Base-by-base conservation (phyloP, 2,888 invertebrate genomes). In the Chironomus tentans region DNA sequence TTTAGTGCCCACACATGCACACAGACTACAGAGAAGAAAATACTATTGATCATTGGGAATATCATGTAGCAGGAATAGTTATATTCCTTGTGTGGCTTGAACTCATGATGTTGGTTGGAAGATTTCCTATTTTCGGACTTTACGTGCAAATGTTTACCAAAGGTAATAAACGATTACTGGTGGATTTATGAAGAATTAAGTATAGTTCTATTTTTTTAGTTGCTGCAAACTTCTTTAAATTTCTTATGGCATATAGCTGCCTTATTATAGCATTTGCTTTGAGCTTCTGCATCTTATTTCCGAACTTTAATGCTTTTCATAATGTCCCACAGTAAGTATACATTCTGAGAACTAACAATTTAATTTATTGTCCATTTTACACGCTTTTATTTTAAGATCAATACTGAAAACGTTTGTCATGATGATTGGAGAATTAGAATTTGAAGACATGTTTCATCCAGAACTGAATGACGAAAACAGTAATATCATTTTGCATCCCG, bases 121-220 rank as follows among this genome's bases (percentile, higher is more conserved):
- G 94, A 76, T 94, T 94, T 82, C 94, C 94, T 48, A 91, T 91
- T 79, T 94, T 94, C 79, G 94, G 94, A 0, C 85, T 94, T 2
- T 94, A 94, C 13, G 91, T 94, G 22, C 93, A 94, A 84, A 94
- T 94, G 93, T 93, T 94, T 82, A 92, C 92, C 1, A 92, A 91
- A 80, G 89, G 88, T 88, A 79, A 24, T 46, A 10, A 21, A n/a
- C 3, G 5, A 62, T 12, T 72, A 0, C 13, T 61, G 46, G 3
- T 70, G 50, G 70, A 76, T 69, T 46, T 70, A 47, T 3, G n/a
- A 21, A 12, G 4, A 0, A 22, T 18, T n/a, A 76, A 56, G 4
- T 15, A 22, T 21, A 48, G 48, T 47, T 61, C 2, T 7, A 46
- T 65, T 22, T 65, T 13, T 74, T 79, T 85, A 87, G 92, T 94